These are phyloP conservation scores for Micronisus gabar DNA, from an alignment of 2,113 vertebrate genomes.

Conservation along the genomic window DNA sequence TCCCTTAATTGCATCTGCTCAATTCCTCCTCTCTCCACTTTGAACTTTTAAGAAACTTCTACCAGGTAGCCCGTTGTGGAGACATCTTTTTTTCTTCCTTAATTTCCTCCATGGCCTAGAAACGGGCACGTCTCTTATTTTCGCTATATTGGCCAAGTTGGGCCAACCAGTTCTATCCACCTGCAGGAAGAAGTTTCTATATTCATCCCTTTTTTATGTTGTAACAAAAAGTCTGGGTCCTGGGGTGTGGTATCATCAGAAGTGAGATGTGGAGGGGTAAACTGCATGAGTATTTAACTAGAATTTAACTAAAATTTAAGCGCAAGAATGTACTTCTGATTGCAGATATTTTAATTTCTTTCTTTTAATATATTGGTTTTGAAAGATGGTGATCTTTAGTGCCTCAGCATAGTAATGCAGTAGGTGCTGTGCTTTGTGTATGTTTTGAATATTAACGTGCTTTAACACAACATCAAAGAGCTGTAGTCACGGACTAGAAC, in stretches of 20 bases:
- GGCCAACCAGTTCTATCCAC: too few species aligned
- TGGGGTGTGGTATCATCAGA: rapidly evolving
- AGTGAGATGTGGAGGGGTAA: background rate
- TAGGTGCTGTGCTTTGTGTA: background rate
- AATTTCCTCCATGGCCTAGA: background rate
- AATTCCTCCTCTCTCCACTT: background rate
- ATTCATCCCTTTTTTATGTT: background rate
- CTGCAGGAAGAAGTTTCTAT: background rate
- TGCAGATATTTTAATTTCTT: background rate
- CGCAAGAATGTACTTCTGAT: background rate
- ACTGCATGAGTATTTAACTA: background rate
- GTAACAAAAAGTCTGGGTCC: background rate
- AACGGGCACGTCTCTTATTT: rapidly evolving
- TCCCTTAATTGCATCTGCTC: background rate
- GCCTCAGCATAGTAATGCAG: background rate
- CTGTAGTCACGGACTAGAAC: background rate
- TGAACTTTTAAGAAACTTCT: background rate
- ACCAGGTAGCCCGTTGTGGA: too few species aligned
- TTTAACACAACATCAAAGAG: background rate
- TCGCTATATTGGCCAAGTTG: background rate
- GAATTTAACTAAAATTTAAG: too few species aligned
- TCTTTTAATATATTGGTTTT: background rate
- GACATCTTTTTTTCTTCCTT: background rate
- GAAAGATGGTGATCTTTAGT: background rate
- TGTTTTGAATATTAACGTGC: background rate